These are phyloP conservation scores for Rhodinocichla rosea DNA, from an alignment of 2,113 vertebrate genomes.

Conservation along the genomic window DNA sequence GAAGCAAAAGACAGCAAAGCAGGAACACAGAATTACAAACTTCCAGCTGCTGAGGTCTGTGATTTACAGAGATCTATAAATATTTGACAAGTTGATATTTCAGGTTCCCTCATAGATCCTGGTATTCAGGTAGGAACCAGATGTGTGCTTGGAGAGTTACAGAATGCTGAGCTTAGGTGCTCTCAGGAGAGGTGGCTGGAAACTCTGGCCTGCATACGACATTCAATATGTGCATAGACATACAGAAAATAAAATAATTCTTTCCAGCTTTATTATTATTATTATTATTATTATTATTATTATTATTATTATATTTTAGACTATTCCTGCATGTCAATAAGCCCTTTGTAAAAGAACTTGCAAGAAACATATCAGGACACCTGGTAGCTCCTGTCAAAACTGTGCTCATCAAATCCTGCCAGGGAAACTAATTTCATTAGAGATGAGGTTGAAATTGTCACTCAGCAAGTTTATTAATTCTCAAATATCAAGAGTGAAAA, in stretches of 20 bases:
- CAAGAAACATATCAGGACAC: neutral
- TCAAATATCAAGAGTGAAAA: conserved; percentile 21
- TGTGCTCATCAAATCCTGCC: conserved; percentile 4
- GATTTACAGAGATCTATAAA: neutral
- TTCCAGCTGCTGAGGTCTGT: neutral
- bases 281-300: neutral
- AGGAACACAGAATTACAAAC: neutral
- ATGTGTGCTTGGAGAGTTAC: neutral
- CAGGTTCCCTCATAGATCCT: neutral
- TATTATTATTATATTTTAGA: neutral
- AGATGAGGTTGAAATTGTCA: conserved; percentile 32
- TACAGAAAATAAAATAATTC: neutral
- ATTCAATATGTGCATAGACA: neutral
- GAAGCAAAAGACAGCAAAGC: neutral
- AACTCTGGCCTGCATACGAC: neutral
- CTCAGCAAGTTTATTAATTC: conserved; percentile 56
- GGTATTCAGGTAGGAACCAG: neutral
- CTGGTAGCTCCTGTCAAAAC: conserved; percentile 26
- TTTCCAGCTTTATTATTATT: fast-evolving
- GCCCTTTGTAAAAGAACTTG: neutral
- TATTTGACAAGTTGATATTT: neutral
- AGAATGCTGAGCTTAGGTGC: neutral
- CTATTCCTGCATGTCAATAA: neutral
- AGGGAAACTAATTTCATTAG: conserved; percentile 36
- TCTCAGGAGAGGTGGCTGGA: neutral